Conservation (phyloP, 2,797 vertebrate genomes). For the Ctenopoma multispine region DNA sequence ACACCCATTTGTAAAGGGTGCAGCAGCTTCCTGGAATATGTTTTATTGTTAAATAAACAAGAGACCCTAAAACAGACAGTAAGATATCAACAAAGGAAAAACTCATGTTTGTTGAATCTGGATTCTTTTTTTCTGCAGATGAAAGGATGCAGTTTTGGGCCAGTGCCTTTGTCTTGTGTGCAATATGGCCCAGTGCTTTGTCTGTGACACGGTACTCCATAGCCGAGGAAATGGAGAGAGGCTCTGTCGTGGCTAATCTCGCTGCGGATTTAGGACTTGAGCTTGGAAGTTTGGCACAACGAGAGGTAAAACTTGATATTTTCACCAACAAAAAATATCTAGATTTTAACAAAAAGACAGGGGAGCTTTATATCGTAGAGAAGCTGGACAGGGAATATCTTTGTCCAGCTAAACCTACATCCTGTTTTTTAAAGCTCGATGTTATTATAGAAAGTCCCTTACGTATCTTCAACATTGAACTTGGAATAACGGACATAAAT, state of each 20-base stretch:
- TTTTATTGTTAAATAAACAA: conserved; percentile 3
- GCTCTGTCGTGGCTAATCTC: conserved; percentile 85
- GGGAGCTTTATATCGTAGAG: conserved; percentile 82
- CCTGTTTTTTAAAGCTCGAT: conserved; percentile 89
- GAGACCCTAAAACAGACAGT: rapidly evolving
- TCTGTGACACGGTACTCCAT: conserved; percentile 85
- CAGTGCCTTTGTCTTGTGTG: conserved; percentile 73
- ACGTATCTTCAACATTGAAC: conserved; percentile 90
- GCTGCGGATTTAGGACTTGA: conserved; percentile 84
- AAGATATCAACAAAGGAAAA: background rate
- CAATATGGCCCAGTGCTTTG: conserved; percentile 69
- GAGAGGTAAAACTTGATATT: conserved; percentile 86
- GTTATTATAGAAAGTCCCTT: conserved; percentile 87
- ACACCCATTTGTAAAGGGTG: conserved; percentile 56
- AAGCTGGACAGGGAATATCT: conserved; percentile 89
- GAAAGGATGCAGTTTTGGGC: conserved; percentile 58
- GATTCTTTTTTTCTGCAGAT: conserved; percentile 2
- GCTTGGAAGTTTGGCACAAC: conserved; percentile 64
- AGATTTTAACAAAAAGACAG: conserved; percentile 83
- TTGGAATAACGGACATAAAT: conserved; percentile 92
- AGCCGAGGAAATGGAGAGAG: conserved; percentile 85
- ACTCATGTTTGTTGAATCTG: background rate
- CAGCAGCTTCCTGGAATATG: conserved; percentile 10
- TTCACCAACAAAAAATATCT: conserved; percentile 84
- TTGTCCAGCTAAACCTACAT: conserved; percentile 79